Conservation (phyloP, 2,888 invertebrate species). For the Eristalis arbustorum region DNA sequence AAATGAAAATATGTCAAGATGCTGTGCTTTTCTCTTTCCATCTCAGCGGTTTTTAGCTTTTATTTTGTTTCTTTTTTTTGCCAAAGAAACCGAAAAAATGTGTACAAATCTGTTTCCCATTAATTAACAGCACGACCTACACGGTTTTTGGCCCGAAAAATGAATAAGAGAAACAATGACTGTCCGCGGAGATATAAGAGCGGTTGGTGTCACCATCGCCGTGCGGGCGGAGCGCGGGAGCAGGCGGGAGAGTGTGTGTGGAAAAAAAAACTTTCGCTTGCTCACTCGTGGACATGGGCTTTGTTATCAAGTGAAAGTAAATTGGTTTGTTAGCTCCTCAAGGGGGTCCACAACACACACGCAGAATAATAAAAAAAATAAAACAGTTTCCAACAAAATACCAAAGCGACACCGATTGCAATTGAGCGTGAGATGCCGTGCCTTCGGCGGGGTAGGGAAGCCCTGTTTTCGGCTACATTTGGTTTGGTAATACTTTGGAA, state of each 20-base stretch:
- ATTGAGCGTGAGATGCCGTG: background rate
- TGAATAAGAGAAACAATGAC: conserved; percentile 22
- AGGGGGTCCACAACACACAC: conserved; percentile 12
- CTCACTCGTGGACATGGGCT: conserved; percentile 55
- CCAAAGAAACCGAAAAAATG: background rate
- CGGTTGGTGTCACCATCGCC: background rate
- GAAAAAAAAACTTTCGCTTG: conserved; percentile 64
- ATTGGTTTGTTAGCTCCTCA: conserved; percentile 45
- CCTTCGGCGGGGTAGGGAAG: background rate
- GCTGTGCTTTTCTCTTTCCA: background rate
- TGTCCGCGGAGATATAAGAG: conserved; percentile 12
- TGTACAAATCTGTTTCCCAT: background rate
- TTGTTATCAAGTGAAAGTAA: conserved; percentile 69
- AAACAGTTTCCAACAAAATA: background rate
- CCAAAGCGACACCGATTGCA: background rate
- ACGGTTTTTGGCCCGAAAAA: conserved; percentile 17
- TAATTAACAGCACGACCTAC: conserved; percentile 36
- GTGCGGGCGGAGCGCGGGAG: background rate
- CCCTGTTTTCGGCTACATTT: background rate
- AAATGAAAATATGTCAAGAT: conserved; percentile 37
- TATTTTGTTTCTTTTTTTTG: background rate
- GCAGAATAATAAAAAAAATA: conserved; percentile 11
- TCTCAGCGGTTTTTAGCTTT: too few species aligned
- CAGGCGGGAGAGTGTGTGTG: background rate
- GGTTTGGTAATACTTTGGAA: conserved; percentile 19